These are phyloP conservation scores for Thaumetopoea pityocampa DNA, from an alignment of 1,140 invertebrate species.

Conservation along the genomic window DNA sequence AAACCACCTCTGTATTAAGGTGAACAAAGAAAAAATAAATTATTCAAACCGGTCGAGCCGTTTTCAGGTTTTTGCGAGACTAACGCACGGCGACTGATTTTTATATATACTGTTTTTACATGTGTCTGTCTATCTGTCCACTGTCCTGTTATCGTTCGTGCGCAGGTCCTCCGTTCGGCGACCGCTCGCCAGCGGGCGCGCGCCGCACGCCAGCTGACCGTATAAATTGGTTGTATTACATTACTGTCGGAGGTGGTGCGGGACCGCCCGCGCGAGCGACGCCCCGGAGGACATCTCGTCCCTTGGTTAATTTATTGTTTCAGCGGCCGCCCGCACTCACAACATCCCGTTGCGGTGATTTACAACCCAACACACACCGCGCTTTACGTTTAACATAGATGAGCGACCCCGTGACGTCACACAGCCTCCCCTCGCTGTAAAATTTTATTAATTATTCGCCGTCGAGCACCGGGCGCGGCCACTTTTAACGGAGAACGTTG, in stretches of 20 bases:
- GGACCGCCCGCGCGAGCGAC: slow-evolving; percentile 63
- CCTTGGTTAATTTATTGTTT: slow-evolving; percentile 70
- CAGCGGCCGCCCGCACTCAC: slow-evolving; percentile 56
- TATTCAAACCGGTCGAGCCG: no score
- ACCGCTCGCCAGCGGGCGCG: slow-evolving; percentile 5
- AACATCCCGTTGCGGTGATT: slow-evolving; percentile 68
- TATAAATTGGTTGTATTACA: slow-evolving; percentile 32
- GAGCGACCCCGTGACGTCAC: slow-evolving; percentile 59
- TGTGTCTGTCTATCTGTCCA: no score
- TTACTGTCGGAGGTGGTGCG: slow-evolving; percentile 19
- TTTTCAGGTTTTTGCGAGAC: no score
- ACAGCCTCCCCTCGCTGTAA: slow-evolving; percentile 46
- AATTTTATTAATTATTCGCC: slow-evolving; percentile 37
- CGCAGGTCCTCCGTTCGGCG: slow-evolving; percentile 6
- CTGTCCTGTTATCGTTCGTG: no score
- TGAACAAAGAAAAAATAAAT: no score
- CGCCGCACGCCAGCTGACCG: slow-evolving; percentile 20
- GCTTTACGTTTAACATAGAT: slow-evolving; percentile 70
- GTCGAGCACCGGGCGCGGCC: not conserved
- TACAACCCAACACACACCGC: slow-evolving; percentile 60
- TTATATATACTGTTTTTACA: no score
- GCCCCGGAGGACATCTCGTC: slow-evolving; percentile 48
- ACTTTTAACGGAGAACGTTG: no score
- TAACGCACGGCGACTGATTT: no score
- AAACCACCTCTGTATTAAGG: no score